Conservation (phyloP, 2,797 vertebrate genomes). For the Todus mexicanus region DNA sequence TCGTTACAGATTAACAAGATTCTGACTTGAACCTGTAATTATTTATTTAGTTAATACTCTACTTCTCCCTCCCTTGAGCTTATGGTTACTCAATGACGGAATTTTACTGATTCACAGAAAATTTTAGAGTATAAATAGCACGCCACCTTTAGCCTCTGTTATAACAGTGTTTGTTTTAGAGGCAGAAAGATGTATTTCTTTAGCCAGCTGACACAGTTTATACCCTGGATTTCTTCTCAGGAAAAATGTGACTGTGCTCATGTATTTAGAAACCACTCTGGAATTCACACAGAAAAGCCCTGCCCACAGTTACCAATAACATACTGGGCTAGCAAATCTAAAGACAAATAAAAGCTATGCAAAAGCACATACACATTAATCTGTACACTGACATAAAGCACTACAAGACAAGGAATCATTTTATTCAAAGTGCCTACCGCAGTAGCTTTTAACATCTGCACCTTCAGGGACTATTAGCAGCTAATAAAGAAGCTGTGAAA, state of each 20-base stretch:
- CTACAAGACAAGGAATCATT: background rate
- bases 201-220: background rate
- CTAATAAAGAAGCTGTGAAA: background rate
- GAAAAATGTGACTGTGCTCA: background rate
- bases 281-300: background rate
- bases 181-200: background rate
- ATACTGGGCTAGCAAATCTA: background rate
- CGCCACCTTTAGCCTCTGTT: background rate
- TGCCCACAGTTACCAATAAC: background rate
- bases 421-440: background rate
- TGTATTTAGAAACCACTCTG: background rate
- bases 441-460: background rate
- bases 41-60: slow-evolving; percentile 7
- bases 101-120: background rate
- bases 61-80: background rate
- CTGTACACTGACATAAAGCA: background rate
- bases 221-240: background rate
- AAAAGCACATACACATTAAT: background rate
- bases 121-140: background rate
- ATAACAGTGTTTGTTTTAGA: background rate
- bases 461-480: background rate
- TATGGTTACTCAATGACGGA: background rate
- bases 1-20: background rate
- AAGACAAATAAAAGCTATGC: background rate
- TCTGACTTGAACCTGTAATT: background rate